A percentile compares a stretch with the other conserved stretches of the same genome.
phyloP scores from a whole-genome alignment of 2,113 vertebrate genomes.

The Brienomyrus longianalis region DNA sequence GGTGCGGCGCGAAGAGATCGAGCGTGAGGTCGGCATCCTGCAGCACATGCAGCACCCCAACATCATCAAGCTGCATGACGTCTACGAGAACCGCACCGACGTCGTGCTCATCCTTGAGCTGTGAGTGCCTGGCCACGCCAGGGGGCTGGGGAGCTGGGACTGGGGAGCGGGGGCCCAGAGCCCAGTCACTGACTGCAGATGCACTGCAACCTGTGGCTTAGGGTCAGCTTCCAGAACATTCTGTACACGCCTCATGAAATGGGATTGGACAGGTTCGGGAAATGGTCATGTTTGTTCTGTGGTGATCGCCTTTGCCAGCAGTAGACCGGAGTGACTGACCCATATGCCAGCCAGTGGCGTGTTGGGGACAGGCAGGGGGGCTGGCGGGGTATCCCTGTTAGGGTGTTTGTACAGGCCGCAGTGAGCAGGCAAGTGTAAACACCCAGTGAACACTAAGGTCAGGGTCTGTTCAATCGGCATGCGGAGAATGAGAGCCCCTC shows the following conservation, averaged over 20 bases:
- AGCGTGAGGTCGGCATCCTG: slow-evolving; percentile 87
- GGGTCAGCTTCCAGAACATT: neutral
- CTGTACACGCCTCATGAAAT: neutral
- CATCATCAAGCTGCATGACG: slow-evolving; percentile 78
- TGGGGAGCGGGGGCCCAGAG: neutral
- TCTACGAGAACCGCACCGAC: slow-evolving; percentile 89
- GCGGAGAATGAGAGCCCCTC: slow-evolving; percentile 16
- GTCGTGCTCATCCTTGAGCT: slow-evolving; percentile 93
- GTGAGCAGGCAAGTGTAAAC: slow-evolving; percentile 31
- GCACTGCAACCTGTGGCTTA: neutral
- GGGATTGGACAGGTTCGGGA: neutral
- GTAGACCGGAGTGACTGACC: slow-evolving; percentile 13
- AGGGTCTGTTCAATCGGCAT: slow-evolving; percentile 31
- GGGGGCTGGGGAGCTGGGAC: neutral
- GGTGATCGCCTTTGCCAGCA: slow-evolving; percentile 16
- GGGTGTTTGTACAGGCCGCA: slow-evolving; percentile 19
- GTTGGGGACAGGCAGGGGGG: neutral
- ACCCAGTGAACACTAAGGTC: slow-evolving; percentile 44
- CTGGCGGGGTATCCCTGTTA: no score
- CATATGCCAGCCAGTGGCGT: neutral
- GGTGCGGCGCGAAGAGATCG: slow-evolving; percentile 79
- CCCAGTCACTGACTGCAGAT: neutral
- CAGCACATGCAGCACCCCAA: slow-evolving; percentile 80
- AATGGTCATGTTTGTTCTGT: slow-evolving; percentile 23
- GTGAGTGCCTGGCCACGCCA: slow-evolving; percentile 66